Conservation (phyloP, 2,113 vertebrate species). For the Pyxicephalus adspersus region DNA sequence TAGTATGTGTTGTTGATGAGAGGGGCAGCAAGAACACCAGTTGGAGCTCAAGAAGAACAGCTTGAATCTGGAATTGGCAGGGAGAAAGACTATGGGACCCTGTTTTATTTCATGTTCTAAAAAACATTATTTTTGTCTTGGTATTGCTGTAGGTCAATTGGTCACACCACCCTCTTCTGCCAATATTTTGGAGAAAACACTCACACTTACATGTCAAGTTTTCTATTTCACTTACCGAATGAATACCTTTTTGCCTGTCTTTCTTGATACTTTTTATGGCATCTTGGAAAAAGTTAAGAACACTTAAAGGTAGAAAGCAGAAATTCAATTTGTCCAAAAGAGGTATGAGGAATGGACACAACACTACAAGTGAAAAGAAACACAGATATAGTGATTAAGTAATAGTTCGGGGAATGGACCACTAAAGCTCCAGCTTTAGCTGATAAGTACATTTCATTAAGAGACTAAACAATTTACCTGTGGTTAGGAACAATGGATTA, state of each 20-base stretch:
- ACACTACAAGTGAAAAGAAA: constrained; percentile 56
- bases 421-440: no score
- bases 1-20: no score
- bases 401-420: neutral
- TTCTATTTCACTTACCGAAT: constrained; percentile 57
- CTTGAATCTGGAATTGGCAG: no score
- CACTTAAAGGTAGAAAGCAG: neutral
- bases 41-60: no score
- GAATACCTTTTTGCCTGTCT: constrained; percentile 54
- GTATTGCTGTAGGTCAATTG: no score
- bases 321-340: constrained; percentile 44
- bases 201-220: no score
- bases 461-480: constrained; percentile 63
- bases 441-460: neutral
- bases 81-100: no score
- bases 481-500: constrained; percentile 61
- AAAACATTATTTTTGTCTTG: no score
- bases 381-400: neutral
- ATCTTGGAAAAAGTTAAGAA: constrained; percentile 62
- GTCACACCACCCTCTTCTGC: no score
- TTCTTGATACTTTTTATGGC: constrained; percentile 61
- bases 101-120: no score
- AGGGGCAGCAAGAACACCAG: no score
- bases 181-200: no score
- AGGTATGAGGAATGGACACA: constrained; percentile 60